Conservation (phyloP, 1,140 invertebrate genomes). For the Drosophila mayri region DNA sequence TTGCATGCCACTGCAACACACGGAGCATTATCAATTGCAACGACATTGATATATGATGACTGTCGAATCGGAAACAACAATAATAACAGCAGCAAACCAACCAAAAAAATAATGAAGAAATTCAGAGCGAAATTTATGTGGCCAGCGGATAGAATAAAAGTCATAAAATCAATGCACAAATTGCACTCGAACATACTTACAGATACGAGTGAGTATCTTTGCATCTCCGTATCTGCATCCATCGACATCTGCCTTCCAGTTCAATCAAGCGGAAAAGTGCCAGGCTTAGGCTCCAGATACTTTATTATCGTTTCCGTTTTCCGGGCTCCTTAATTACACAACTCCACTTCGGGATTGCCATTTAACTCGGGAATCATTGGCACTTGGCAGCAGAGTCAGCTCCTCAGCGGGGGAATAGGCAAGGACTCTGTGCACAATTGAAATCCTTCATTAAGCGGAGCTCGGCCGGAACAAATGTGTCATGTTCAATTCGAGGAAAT, state of each 20-base stretch:
- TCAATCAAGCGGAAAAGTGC: conserved; percentile 15
- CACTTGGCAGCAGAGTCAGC: conserved; percentile 16
- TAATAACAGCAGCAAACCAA: conserved; percentile 10
- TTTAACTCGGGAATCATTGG: conserved; percentile 28
- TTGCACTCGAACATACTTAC: conserved; percentile 39
- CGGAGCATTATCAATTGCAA: conserved; percentile 54
- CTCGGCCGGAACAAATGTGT: conserved; percentile 48
- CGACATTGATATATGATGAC: conserved; percentile 55
- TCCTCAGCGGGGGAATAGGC: not conserved
- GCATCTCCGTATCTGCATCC: not conserved
- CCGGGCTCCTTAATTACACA: conserved; percentile 19
- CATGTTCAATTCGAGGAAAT: conserved; percentile 65
- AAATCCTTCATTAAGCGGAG: conserved; percentile 58
- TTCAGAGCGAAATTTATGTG: conserved; percentile 26
- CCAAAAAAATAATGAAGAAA: conserved; percentile 4
- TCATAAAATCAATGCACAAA: conserved; percentile 60
- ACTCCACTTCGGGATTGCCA: conserved; percentile 5
- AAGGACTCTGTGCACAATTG: conserved; percentile 8
- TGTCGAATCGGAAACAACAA: conserved; percentile 18
- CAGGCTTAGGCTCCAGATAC: not conserved
- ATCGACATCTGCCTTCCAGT: conserved; percentile 9
- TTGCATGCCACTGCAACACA: conserved; percentile 19
- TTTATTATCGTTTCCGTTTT: conserved; percentile 7
- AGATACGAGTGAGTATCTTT: conserved; percentile 21
- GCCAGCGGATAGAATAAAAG: conserved; percentile 52